Base-by-base conservation (phyloP, 2,888 invertebrate genomes). In the Cetonia aurata region DNA sequence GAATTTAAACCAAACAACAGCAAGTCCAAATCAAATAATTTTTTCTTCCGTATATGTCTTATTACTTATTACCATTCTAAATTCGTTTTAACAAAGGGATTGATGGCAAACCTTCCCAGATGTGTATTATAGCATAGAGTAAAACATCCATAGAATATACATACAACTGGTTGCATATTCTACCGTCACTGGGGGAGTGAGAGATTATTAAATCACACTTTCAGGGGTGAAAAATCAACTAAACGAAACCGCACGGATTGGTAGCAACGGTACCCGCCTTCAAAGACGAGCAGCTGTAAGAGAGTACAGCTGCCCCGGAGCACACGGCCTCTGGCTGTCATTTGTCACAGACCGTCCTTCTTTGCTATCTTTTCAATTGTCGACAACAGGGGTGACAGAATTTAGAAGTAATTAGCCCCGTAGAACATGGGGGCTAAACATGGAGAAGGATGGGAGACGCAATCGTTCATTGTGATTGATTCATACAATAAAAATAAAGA, bases 201-300 rank as follows among this genome's bases (percentile, higher is more conserved):
- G 25, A 60, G 60, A 60, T 60, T 60, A 60, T 60, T 60, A 60
- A 60, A 60, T 60, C 60, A 60, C 60, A 60, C 60, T 60, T 60
- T 25, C 60, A 60, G 48, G 60, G 60, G 60, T 48, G 60, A 60
- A 25, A 25, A 44, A 60, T 60, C 48, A 25, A 25, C 46, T 60
- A 48, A 46, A 69, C 41, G 62, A 67, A 74, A 72, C 73, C 73
- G 70, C 71, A 71, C 55, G 72, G 74, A 75, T 75, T 75, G 74
- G 74, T 55, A 72, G 70, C 68, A 67, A 44, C 44, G 59, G 67
- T 74, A 70, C 74, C 74, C 75, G 75, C 75, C 75, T 74, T 75
- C 74, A 67, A 67, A 71, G 62, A 71, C 55, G 59, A 70, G 60
- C 72, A 73, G 75, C 76, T 74, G 74, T 70, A 41, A 56, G 56